These are phyloP conservation scores for Hypotaenidia okinawae DNA, from an alignment of 2,797 vertebrate genomes.

Conservation along the genomic window DNA sequence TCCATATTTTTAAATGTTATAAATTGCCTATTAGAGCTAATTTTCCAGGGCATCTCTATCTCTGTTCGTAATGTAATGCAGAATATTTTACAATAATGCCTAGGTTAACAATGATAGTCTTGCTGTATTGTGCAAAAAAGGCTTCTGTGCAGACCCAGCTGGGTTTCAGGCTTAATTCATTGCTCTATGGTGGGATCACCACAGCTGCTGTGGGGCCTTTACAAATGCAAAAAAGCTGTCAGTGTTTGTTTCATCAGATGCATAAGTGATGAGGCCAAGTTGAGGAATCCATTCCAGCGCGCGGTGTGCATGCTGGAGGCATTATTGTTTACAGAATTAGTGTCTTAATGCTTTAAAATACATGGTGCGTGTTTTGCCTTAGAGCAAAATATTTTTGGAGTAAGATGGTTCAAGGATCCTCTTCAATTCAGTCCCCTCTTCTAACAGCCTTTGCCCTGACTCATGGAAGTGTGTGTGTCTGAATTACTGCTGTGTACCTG, in stretches of 20 bases:
- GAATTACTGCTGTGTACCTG: constrained; percentile 5
- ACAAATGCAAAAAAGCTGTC: constrained; percentile 99
- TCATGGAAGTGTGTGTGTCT: not conserved
- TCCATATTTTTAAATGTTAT: constrained; percentile 67
- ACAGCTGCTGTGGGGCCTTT: constrained; percentile 99
- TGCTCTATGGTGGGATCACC: constrained; percentile 95
- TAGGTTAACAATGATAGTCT: constrained; percentile 86
- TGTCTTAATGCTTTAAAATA: constrained; percentile 79
- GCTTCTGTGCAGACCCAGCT: constrained; percentile 94
- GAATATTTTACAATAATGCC: constrained; percentile 84
- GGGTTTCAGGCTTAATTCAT: constrained; percentile 93
- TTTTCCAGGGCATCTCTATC: constrained; percentile 77
- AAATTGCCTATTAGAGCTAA: constrained; percentile 80
- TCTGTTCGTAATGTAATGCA: constrained; percentile 71
- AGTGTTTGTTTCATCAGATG: constrained; percentile 98
- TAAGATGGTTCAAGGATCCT: constrained; percentile 32
- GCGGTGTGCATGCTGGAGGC: constrained; percentile 76
- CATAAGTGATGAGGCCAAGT: constrained; percentile 97
- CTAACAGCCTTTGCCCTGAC: not conserved
- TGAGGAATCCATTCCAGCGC: constrained; percentile 90
- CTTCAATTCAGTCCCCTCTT: not conserved
- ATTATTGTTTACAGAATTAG: constrained; percentile 81
- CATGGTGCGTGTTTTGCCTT: constrained; percentile 57
- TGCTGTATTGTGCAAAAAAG: constrained; percentile 90
- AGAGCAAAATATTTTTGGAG: constrained; percentile 49